Base-by-base conservation (phyloP, 2,888 invertebrate species). In the Platerodrilus igneus region DNA sequence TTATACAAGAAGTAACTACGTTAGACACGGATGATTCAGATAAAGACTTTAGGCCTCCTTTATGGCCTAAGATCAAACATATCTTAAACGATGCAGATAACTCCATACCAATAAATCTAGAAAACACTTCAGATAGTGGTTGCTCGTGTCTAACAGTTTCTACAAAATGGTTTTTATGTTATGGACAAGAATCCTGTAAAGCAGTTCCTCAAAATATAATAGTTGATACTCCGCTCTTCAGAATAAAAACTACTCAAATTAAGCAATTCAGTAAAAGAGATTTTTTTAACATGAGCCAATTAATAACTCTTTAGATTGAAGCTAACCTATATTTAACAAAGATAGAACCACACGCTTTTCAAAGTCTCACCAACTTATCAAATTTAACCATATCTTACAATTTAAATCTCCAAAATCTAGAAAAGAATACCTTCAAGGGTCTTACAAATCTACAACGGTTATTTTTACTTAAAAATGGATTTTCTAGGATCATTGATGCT, bases 341-440 rank as follows among this genome's bases (percentile, higher is more conserved):
- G 32, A 67, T 79, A 14, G 66, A 73, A 48, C 67, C 72, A 0
- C 73, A 74, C 4, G 53, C 66, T 1, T 79, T 79, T 51, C 55
- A 58, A 10, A 71, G 73, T 42, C 59, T 78, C 48, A 65, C 60
- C 0, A 67, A 66, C 10, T 54, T 79, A 15, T 60, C 66, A 25
- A 73, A 74, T 31, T 56, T 79, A 6, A 75, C 76, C 0, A 73
- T 79, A 51, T 75, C 75, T 0, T 75, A 72, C 51, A 78, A 78
- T 50, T 67, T 68, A 2, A 63, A 68, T 6, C 60, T 79, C 2
- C 62, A 55, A 14, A 53, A 57, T 3, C 64, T 79, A n/a, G 62
- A 71, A 13, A 57, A 63, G 14, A 58, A 65, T 16, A 66, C 68
- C 1, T 79, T 79, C 51, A 58, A 65, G 28, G 79, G 79, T 2